Percentiles rank a stretch among this genome's conserved stretches.
These are phyloP conservation scores for Dichetophora obliterata DNA, from an alignment of 2,888 invertebrate genomes.

Conservation along the genomic window DNA sequence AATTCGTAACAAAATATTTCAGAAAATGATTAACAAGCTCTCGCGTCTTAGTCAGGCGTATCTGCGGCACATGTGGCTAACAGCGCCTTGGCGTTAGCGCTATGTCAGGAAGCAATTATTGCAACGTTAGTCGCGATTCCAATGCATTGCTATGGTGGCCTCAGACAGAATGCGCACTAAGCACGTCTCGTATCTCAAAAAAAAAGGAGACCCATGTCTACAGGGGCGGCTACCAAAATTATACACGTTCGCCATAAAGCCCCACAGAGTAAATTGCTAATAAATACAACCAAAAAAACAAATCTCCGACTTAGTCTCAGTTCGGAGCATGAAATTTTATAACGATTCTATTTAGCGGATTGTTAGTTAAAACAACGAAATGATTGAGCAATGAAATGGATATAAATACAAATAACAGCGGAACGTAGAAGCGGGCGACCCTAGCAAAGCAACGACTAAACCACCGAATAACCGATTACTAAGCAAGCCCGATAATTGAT, in stretches of 20 bases:
- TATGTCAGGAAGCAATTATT: too few relatives aligned
- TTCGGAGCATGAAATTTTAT: not conserved
- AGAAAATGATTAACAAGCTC: too few relatives aligned
- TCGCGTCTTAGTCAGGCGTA: too few relatives aligned
- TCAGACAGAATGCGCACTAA: too few relatives aligned
- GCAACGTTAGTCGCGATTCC: not conserved
- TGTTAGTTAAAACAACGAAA: not conserved
- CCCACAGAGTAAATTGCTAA: not conserved
- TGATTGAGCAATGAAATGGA: too few relatives aligned
- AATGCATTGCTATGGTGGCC: not conserved
- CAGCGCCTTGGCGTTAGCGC: too few relatives aligned
- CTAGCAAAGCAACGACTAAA: not conserved
- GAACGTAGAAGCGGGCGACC: too few relatives aligned
- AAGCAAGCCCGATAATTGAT: slow-evolving; percentile 16
- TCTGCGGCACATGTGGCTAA: too few relatives aligned
- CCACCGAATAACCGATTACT: not conserved
- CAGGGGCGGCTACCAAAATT: slow-evolving; percentile 9
- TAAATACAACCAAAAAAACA: not conserved
- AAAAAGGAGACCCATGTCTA: not conserved
- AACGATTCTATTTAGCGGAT: not conserved
- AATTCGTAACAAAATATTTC: too few relatives aligned
- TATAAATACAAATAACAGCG: too few relatives aligned
- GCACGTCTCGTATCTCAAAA: too few relatives aligned
- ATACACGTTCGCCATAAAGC: not conserved
- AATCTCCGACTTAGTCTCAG: not conserved